phyloP scores from a whole-genome alignment of 2,113 vertebrate genomes.

The Odontophorus gujanensis region DNA sequence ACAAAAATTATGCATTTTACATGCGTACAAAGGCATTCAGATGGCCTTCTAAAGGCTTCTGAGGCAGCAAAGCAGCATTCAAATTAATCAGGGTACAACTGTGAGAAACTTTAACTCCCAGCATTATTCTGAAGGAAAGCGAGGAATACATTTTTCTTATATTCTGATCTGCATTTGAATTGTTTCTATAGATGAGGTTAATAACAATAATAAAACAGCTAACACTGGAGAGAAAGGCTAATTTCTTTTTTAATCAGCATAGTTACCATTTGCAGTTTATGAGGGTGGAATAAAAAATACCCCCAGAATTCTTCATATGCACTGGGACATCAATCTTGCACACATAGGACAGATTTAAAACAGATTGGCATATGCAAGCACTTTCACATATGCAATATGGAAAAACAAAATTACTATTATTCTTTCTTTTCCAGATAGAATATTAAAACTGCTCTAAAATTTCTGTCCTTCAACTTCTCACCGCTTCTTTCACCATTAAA shows the following conservation, averaged over 20 bases:
- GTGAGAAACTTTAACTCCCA: background rate
- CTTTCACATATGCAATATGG: accelerated
- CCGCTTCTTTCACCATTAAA: background rate
- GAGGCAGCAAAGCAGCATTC: background rate
- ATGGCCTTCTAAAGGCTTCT: background rate
- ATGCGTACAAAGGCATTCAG: background rate
- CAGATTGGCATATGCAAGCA: background rate
- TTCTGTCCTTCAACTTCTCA: background rate
- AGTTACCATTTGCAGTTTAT: background rate
- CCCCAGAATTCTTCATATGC: background rate
- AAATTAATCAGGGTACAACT: background rate
- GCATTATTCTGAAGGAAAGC: background rate
- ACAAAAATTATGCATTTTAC: background rate
- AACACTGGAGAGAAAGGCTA: background rate
- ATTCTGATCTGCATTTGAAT: background rate
- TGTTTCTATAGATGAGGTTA: background rate
- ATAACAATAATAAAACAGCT: background rate
- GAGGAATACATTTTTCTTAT: background rate
- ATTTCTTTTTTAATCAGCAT: background rate
- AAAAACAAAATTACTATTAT: background rate
- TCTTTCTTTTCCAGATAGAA: background rate
- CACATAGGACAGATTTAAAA: background rate
- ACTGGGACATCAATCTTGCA: background rate
- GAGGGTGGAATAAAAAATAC: background rate
- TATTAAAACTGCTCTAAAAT: background rate